phyloP scores from a whole-genome alignment of 2,113 vertebrate species.

The Salvelinus fontinalis region DNA sequence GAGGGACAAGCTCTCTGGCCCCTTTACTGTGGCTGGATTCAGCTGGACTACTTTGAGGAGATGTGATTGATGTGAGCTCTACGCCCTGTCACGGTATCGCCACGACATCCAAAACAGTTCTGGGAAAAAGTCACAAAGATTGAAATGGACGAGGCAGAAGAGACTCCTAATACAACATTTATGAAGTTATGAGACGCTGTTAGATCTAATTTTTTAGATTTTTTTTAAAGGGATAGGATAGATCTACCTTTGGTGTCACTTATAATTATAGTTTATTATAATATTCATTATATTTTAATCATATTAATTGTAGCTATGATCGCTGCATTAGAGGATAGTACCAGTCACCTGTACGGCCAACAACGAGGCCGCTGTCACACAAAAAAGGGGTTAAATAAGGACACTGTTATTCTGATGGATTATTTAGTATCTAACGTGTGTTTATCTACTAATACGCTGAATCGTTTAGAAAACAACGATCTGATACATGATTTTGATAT shows the following conservation, averaged over 20 bases:
- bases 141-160: conserved; percentile 54
- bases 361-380: conserved; percentile 29
- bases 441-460: conserved; percentile 8
- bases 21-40: not conserved
- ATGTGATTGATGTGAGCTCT: conserved; percentile 78
- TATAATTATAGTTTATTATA: conserved; percentile 30
- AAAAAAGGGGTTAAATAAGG: conserved; percentile 24
- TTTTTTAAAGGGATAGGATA: conserved; percentile 51
- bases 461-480: conserved; percentile 35
- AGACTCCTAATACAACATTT: conserved; percentile 44
- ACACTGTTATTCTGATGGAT: conserved; percentile 21
- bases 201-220: conserved; percentile 47
- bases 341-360: conserved; percentile 13
- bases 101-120: conserved; percentile 62
- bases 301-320: conserved; percentile 35
- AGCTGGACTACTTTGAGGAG: not conserved
- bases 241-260: conserved; percentile 58
- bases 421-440: conserved; percentile 11
- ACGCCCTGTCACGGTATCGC: conserved; percentile 42
- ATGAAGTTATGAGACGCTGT: conserved; percentile 50
- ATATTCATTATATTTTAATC: too few species aligned
- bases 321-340: not conserved
- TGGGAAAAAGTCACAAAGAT: conserved; percentile 38
- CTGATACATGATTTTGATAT: conserved; percentile 19
- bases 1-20: not conserved